A percentile compares a stretch with the other conserved stretches of the same genome.
phyloP scores from a whole-genome alignment of 92 coral and sea anemone species.

The Epizoanthus stellaris region DNA sequence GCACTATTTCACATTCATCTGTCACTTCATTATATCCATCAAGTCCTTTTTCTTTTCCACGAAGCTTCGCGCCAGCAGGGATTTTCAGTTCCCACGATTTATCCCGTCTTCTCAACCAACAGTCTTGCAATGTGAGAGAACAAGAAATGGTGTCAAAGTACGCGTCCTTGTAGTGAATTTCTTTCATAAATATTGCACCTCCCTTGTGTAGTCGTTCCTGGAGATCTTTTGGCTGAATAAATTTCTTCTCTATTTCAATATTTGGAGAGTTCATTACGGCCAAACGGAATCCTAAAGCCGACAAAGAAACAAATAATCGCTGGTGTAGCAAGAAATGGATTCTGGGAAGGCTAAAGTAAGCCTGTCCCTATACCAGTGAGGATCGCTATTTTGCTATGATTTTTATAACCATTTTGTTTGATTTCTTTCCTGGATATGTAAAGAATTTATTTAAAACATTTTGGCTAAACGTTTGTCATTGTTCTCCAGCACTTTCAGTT shows the following conservation, averaged over 20 bases:
- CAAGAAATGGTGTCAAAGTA: constrained; percentile 67
- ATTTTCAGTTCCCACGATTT: constrained; percentile 67
- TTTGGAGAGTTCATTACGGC: neutral
- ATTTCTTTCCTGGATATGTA: neutral
- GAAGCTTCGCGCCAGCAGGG: constrained; percentile 35
- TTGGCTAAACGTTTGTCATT: constrained; percentile 3
- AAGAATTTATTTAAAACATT: neutral
- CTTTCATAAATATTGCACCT: constrained; percentile 54
- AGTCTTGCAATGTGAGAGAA: constrained; percentile 53
- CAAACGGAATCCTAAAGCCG: too few relatives aligned
- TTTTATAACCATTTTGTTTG: too few relatives aligned
- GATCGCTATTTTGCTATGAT: neutral
- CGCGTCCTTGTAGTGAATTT: constrained; percentile 51
- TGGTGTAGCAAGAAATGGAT: constrained; percentile 11
- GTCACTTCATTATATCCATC: constrained; percentile 68
- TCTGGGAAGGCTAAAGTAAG: constrained; percentile 32
- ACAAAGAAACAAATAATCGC: too few relatives aligned
- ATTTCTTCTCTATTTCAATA: constrained; percentile 78
- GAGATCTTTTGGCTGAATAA: constrained; percentile 57
- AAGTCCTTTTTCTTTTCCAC: constrained; percentile 21
- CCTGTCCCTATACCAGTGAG: constrained; percentile 38
- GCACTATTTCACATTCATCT: constrained; percentile 58
- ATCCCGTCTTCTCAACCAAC: constrained; percentile 70
- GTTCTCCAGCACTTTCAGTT: constrained; percentile 16
- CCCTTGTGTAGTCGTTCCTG: constrained; percentile 27